phyloP scores from a whole-genome alignment of 2,113 vertebrate genomes.

The Anser brachyrhynchus region DNA sequence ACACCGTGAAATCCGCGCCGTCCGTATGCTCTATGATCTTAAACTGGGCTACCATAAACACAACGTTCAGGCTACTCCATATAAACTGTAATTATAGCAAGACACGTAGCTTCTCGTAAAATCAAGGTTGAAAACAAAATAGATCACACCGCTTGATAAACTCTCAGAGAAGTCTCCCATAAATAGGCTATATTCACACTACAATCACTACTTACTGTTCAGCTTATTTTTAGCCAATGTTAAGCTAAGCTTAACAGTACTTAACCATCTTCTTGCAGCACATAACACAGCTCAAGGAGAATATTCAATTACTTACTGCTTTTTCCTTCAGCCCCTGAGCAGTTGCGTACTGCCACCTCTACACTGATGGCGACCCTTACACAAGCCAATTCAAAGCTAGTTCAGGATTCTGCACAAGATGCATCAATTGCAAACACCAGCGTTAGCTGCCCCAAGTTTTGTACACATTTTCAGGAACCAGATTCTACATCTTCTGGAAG shows the following conservation, averaged over 20 bases:
- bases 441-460: not conserved
- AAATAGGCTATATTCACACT: not conserved
- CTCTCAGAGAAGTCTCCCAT: not conserved
- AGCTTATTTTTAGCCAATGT: not conserved
- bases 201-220: not conserved
- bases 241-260: not conserved
- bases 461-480: not conserved
- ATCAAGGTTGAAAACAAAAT: not conserved
- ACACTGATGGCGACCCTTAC: rapidly evolving
- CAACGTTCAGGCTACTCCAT: not conserved
- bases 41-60: not conserved
- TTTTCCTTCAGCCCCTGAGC: not conserved
- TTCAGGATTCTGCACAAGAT: not conserved
- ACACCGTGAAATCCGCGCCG: not conserved
- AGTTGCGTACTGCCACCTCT: not conserved
- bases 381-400: not conserved
- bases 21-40: not conserved
- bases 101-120: not conserved
- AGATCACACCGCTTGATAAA: not conserved
- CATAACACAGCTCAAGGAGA: not conserved
- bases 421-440: not conserved
- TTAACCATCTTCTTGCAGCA: not conserved
- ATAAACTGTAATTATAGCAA: not conserved
- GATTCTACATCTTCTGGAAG: not conserved
- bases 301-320: not conserved